Base-by-base conservation (phyloP, 64 coral and sea anemone genomes). In the Dendronephthya gigantea region DNA sequence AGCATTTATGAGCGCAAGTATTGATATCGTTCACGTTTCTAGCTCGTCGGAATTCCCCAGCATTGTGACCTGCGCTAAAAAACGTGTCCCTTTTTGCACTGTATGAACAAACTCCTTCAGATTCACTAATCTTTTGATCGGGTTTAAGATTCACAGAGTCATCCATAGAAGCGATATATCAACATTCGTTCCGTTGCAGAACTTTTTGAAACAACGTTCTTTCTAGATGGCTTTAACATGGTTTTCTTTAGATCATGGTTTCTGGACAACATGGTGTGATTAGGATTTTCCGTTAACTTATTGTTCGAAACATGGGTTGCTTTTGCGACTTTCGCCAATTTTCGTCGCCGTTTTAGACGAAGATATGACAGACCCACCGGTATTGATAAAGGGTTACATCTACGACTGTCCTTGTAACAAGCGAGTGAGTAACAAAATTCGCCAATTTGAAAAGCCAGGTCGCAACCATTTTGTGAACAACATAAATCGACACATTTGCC, bases 21-120 rank as follows among this genome's bases (percentile, higher is more conserved):
- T 48, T 9, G 30, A 89, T 89, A 45, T 39, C 52, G 35, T 37
- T 82, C 35, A 59, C 59, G 32, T 70, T 31, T 68, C 62, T 82
- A 83, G 82, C 88, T 16, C 47, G 62, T 23, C 30, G 11, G 38
- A 89, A 89, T 30, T 83, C 83, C 23, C 88, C 88, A 38, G 88
- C 88, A 28, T 81, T 83, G 11, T 55, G n/a, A 45, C 88, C 88
- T 83, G 31, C 81, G 29, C 11, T 32, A 7, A 89, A 34, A 68
- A 59, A 83, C 65, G n/a, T 83, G 13, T 82, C 81, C 13, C 48
- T n/a, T 66, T 48, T 19, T 83, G 82, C 88, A 13, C 1, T 62
- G 25, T 62, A 62, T 15, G 17, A 0, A 62, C 55, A 62, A 62
- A 23, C 7, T 27, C 7, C 55, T n/a, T 45, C 41, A 11, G 41